phyloP scores from a whole-genome alignment of 2,888 invertebrate species.

The Penaeus monodon region DNA sequence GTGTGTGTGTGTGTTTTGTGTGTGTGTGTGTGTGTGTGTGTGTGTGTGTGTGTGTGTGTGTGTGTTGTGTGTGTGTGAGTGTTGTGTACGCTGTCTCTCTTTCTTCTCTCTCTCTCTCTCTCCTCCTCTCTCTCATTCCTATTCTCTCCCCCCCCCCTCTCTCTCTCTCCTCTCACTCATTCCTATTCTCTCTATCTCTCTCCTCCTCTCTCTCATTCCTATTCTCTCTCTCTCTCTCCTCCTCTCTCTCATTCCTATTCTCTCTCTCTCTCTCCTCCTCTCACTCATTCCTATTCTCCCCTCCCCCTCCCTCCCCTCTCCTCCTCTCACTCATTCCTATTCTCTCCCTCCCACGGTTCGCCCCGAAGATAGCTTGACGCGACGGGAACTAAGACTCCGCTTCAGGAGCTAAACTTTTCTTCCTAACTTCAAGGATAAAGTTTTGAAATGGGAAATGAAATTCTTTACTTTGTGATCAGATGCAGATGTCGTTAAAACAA shows the following conservation, averaged over 20 bases:
- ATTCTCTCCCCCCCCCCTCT: too few species aligned
- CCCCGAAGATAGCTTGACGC: not conserved
- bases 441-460: constrained; percentile 50
- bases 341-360: not conserved
- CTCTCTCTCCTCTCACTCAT: not conserved
- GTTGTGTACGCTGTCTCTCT: too few species aligned
- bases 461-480: constrained; percentile 46
- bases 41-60: too few species aligned
- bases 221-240: not conserved
- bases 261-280: not conserved
- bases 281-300: not conserved
- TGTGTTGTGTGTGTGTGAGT: too few species aligned
- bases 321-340: not conserved
- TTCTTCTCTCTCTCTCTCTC: not conserved
- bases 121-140: too few species aligned
- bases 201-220: not conserved
- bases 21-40: too few species aligned
- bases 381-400: constrained; percentile 19
- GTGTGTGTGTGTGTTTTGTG: too few species aligned
- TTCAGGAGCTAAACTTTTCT: constrained; percentile 45
- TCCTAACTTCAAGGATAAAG: constrained; percentile 46
- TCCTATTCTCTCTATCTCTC: not conserved
- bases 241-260: not conserved
- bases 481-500: constrained; percentile 47
- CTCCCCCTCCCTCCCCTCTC: not conserved